Conservation (phyloP, 1,140 invertebrate species). For the Cydia pomonella region DNA sequence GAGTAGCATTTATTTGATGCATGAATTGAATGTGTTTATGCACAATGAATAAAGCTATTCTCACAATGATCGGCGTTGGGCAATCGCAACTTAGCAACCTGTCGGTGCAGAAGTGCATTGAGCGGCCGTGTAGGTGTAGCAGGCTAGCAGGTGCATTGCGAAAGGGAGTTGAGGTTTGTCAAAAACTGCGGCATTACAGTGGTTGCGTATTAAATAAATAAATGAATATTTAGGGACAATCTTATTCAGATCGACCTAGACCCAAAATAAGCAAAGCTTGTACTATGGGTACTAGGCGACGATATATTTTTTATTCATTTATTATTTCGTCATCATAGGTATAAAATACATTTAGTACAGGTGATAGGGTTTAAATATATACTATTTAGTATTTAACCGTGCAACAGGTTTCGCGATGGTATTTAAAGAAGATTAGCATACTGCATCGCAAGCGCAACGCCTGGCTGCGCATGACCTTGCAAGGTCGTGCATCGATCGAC, state of each 20-base stretch:
- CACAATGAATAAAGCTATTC: constrained; percentile 19
- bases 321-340: no score
- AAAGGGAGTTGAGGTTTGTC: background rate
- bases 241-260: no score
- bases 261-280: no score
- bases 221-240: no score
- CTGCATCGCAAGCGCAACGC: constrained; percentile 15
- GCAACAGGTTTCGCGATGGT: constrained; percentile 14
- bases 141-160: background rate
- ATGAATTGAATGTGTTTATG: constrained; percentile 19
- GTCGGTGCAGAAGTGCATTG: constrained; percentile 5
- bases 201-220: background rate
- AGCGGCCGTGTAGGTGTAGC: background rate
- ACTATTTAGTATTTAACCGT: background rate
- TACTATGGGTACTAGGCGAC: no score
- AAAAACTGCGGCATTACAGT: background rate
- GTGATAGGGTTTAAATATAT: background rate
- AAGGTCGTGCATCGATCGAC: background rate
- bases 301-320: no score
- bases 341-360: no score
- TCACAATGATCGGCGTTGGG: constrained; percentile 17
- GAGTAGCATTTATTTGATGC: constrained; percentile 18
- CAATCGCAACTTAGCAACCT: background rate
- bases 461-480: constrained; percentile 17
- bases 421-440: constrained; percentile 28